Base-by-base conservation (phyloP, 2,113 vertebrate genomes). In the Trichechus manatus region DNA sequence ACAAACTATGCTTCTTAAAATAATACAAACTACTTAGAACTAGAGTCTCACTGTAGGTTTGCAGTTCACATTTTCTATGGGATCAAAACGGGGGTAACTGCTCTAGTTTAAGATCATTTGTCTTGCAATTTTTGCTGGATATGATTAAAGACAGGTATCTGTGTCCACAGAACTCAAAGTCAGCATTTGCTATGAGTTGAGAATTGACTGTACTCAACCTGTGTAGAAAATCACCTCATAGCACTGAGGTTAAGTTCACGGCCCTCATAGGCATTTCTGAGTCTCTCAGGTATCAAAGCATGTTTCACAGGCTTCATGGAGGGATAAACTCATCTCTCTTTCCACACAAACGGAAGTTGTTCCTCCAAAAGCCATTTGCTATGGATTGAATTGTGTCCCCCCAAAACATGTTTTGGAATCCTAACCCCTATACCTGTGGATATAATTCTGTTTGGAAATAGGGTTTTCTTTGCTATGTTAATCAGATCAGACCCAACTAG, bases 61-160 rank as follows among this genome's bases (percentile, higher is more conserved):
- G 50, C 9, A n/a, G 42, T 82, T 90, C 42, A 85, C n/a, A 14
- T 74, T 85, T 86, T 92, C 33, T 94, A 20, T 72, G 50, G 66
- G 29, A 78, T 20, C 13, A 13, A 42, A 61, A 68, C 23, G 3
- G 2, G 47, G 47, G 1, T 36, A 22, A 74, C 39, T 95, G 15
- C 23, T 63, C 66, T 59, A 23, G 22, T 33, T 36, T 70, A 81
- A 86, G n/a, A 92, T 78, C 44, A 94, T 70, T 91, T 87, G 13
- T 90, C 50, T 85, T 93, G 39, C 10, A n/a, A 47, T 56, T 89
- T 94, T 94, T 78, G 59, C 53, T 90, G 20, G 17, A 72, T 59
- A 22, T 66, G 19, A 36, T 91, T 95, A 87, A 78, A 86, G 53
- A 39, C 7, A 68, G 20, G 19, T 78, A 27, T 84, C 39, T 8